These are phyloP conservation scores for human (Homo sapiens) DNA, from an alignment of 2,113 vertebrate genomes.

Conservation along the genomic window DNA sequence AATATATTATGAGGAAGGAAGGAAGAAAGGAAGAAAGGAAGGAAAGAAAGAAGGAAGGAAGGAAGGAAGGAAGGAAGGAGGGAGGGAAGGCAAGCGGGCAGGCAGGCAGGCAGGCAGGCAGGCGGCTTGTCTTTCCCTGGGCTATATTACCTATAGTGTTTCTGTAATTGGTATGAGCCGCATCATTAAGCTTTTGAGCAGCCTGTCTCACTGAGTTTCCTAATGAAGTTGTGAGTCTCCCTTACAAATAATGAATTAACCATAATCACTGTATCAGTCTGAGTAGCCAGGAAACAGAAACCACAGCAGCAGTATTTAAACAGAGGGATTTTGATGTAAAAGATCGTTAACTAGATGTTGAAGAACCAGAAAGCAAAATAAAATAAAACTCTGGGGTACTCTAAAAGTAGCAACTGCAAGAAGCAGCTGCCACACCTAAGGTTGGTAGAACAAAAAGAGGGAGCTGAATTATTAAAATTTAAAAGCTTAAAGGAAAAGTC, in stretches of 20 bases:
- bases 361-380: background rate
- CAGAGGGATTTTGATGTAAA: background rate
- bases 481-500: background rate
- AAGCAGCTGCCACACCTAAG: background rate
- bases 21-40: too few relatives aligned
- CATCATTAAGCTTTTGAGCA: background rate
- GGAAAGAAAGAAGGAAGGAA: fast-evolving
- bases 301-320: background rate
- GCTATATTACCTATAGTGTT: background rate
- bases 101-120: too few relatives aligned
- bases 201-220: background rate
- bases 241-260: background rate
- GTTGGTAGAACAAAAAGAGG: background rate
- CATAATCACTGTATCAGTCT: background rate
- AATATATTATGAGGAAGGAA: background rate
- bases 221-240: background rate
- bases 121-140: background rate
- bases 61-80: fast-evolving
- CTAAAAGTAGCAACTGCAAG: background rate
- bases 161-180: background rate
- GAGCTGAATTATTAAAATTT: background rate
- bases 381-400: background rate
- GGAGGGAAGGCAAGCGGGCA: background rate
- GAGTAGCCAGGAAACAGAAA: background rate
- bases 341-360: background rate